Conservation (phyloP, 2,888 invertebrate species). For the Cheilosia grossa region DNA sequence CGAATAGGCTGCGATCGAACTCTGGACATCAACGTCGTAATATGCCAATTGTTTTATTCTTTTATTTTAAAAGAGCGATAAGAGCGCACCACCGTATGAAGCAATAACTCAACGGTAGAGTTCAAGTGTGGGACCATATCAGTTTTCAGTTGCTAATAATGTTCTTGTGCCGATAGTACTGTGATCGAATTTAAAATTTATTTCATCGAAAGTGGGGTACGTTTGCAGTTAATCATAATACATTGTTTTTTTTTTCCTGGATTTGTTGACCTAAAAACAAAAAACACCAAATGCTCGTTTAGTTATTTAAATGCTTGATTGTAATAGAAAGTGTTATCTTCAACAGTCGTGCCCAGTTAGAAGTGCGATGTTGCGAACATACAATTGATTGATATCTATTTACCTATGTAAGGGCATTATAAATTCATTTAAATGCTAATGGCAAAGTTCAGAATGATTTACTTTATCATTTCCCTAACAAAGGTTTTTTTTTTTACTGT, state of each 20-base stretch:
- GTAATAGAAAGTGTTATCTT: background rate
- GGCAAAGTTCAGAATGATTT: conserved; percentile 47
- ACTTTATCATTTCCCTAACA: background rate
- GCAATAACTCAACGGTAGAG: conserved; percentile 16
- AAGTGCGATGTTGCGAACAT: background rate
- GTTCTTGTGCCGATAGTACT: conserved; percentile 22
- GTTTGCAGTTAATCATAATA: background rate
- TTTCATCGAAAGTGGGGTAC: conserved; percentile 11
- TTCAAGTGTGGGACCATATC: conserved; percentile 26
- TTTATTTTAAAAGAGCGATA: conserved; percentile 24
- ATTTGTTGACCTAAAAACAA: background rate
- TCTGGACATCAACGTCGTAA: conserved; percentile 26
- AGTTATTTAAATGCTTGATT: background rate
- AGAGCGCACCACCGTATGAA: conserved; percentile 3
- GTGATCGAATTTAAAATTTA: background rate
- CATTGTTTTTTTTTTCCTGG: background rate
- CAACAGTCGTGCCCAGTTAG: background rate
- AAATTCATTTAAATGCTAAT: background rate
- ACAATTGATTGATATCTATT: background rate
- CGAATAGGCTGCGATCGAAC: conserved; percentile 22
- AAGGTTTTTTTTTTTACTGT: background rate
- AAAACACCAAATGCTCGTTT: background rate
- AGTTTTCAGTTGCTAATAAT: conserved; percentile 39
- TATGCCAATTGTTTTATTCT: conserved; percentile 14
- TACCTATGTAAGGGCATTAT: background rate